Base-by-base conservation (phyloP, 2,797 vertebrate species). In the Diceros bicornis region DNA sequence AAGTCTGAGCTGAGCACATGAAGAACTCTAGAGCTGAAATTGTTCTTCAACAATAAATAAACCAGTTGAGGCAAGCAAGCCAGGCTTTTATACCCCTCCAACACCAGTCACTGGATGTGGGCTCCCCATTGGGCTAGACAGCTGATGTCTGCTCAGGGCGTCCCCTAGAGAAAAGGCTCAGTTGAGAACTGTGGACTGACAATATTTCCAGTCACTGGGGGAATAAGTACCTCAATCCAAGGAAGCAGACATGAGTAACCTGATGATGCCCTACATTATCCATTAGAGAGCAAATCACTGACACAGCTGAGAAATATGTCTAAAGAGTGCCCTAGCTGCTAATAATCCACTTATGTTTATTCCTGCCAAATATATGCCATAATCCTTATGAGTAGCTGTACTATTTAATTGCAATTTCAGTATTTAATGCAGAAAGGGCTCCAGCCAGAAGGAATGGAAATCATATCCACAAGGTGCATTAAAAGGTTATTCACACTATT, bases 331-430 rank as follows among this genome's bases (percentile, higher is more conserved):
- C 13, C 50, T 82, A 37, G 68, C 7, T 52, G 44, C 57, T 85
- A 50, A 52, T 84, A 74, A 79, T 32, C 21, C 20, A 77, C 37
- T 64, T 62, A 29, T 23, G 37, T 57, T 91, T 85, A 50, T 59
- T 81, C 20, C 21, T 91, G 21, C 47, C 41, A 74, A 81, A 74
- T 91, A 74, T 21, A 41, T 6, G 32, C 66, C 12, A 75, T 68
- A 27, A 86, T 66, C 41, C 62, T 81, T 74, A 87, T 41, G 57
- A 84, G 41, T 61, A 74, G 27, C 20, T 91, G 21, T 74, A 47
- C n/a, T 41, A 50, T 81, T 94, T 86, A 81, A 74, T 34, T 71
- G 44, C n/a, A 62, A 62, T 78, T 61, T 91, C 41, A 71, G n/a
- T 34, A 44, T 62, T 86, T 92, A 89, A 64, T 89, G 6, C 7